These are phyloP conservation scores for Tethea ocularis DNA, from an alignment of 2,888 invertebrate species.

Conservation along the genomic window DNA sequence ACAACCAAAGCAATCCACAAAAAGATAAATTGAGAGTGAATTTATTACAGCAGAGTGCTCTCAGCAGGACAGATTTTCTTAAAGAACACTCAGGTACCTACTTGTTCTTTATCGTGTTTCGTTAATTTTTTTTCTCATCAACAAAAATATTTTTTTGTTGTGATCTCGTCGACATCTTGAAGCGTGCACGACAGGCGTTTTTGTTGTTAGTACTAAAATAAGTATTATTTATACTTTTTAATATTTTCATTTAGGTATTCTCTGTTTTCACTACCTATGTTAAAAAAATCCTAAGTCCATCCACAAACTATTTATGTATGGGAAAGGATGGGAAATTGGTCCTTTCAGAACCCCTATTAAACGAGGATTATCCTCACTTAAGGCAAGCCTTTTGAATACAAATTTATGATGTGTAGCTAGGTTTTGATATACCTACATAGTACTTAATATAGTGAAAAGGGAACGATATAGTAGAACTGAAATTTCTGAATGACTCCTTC, in stretches of 20 bases:
- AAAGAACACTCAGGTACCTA: conserved; percentile 60
- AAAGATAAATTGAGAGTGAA: conserved; percentile 74
- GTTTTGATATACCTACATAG: too few relatives aligned
- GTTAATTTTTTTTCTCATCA: conserved; percentile 51
- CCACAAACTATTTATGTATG: conserved; percentile 16
- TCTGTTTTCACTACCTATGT: neutral
- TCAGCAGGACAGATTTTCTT: conserved; percentile 71
- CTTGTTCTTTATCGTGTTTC: conserved; percentile 58
- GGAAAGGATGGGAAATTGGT: conserved; percentile 12
- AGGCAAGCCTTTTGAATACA: conserved; percentile 12
- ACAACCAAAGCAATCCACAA: conserved; percentile 70
- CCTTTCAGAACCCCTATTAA: conserved; percentile 27
- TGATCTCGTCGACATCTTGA: conserved; percentile 15
- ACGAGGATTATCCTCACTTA: conserved; percentile 25
- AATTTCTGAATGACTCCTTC: too few relatives aligned
- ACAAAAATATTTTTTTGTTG: conserved; percentile 30
- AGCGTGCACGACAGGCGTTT: neutral
- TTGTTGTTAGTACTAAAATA: neutral
- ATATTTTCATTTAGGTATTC: neutral
- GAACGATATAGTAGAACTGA: too few relatives aligned
- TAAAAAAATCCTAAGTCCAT: neutral
- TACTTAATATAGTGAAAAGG: too few relatives aligned
- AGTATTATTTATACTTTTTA: too few relatives aligned
- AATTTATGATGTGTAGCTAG: neutral
- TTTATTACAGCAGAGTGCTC: conserved; percentile 72